Percentiles rank a stretch among this genome's conserved stretches.
Conservation (phyloP, 2,888 invertebrate species). For the Lydus trimaculatus region DNA sequence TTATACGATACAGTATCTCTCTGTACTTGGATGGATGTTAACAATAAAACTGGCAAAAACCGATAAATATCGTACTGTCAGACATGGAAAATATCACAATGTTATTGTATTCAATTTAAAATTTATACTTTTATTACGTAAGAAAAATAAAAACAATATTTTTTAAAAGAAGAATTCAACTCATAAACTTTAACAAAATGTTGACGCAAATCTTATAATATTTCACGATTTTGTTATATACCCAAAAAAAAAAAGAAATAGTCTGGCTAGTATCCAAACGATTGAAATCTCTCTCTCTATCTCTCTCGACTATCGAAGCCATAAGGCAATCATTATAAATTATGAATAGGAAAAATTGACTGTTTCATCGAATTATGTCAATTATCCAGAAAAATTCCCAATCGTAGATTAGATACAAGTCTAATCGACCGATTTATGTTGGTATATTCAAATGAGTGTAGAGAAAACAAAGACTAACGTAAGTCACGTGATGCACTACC, state of each 20-base stretch:
- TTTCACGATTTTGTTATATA: not conserved
- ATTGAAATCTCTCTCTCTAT: not conserved
- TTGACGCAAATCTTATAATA: not conserved
- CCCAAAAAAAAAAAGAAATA: no score
- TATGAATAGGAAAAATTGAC: not conserved
- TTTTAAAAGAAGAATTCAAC: not conserved
- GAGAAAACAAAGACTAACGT: no score
- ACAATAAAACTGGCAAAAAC: not conserved
- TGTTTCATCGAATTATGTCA: not conserved
- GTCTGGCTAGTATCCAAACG: not conserved
- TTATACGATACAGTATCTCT: no score
- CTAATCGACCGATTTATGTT: no score
- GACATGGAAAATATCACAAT: not conserved
- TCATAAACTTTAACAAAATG: not conserved
- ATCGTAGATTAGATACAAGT: not conserved
- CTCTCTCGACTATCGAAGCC: not conserved
- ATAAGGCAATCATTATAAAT: not conserved
- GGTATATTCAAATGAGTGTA: no score
- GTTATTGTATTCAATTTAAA: constrained; percentile 4
- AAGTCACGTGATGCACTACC: no score
- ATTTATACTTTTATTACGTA: not conserved
- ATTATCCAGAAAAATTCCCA: no score
- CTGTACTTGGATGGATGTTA: not conserved
- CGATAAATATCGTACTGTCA: not conserved
- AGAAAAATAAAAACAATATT: not conserved